Evolutionary conservation across 2,113 vertebrate species (phyloP).

Genomic region (Ardeotis arabs): DNA sequence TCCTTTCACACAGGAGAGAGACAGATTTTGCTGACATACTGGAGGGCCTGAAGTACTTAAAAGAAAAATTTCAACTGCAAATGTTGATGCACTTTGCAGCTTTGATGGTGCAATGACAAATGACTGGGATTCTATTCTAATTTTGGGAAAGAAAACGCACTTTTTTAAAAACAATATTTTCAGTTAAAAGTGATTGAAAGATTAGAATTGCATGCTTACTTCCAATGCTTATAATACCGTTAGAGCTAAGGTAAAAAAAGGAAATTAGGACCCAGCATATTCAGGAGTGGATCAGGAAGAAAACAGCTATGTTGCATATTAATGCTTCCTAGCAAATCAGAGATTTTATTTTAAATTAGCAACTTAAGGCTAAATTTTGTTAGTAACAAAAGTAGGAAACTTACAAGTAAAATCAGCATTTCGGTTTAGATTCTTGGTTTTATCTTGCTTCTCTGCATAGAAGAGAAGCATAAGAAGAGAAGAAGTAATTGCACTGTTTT

Average conservation of each 20-base stretch:
- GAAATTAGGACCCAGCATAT: not conserved
- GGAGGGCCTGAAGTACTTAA: not conserved
- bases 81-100: not conserved
- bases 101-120: not conserved
- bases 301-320: not conserved
- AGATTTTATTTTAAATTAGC: conserved; percentile 19
- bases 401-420: not conserved
- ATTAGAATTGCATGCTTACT: not conserved
- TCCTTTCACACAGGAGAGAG: not conserved
- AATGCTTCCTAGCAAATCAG: not conserved
- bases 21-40: not conserved
- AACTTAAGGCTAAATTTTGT: not conserved
- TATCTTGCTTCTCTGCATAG: not conserved
- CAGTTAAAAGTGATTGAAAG: not conserved
- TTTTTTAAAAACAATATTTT: not conserved
- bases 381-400: not conserved
- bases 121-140: not conserved
- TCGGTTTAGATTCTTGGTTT: not conserved
- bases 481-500: not conserved
- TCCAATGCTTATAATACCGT: not conserved
- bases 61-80: not conserved
- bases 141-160: not conserved
- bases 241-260: not conserved
- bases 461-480: not conserved
- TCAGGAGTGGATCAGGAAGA: not conserved